phyloP scores from a whole-genome alignment of 2,797 vertebrate genomes.

The Ctenopoma multispine region DNA sequence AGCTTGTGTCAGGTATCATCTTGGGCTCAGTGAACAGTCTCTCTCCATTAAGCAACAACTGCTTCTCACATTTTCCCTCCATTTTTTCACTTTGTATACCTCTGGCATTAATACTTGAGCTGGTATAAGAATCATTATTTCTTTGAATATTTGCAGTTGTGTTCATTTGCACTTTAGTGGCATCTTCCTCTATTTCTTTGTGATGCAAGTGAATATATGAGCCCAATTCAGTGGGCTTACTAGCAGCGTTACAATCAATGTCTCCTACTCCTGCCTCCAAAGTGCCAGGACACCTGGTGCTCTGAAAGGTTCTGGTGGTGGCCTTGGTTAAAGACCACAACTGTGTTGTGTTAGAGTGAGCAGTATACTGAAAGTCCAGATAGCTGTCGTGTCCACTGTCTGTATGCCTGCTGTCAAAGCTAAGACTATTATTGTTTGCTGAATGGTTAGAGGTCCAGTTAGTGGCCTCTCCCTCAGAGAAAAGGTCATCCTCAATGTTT shows the following conservation, averaged over 20 bases:
- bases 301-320: constrained; percentile 78
- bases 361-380: constrained; percentile 76
- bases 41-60: constrained; percentile 54
- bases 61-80: constrained; percentile 49
- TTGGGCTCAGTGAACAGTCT: constrained; percentile 65
- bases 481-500: constrained; percentile 64
- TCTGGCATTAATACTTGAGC: constrained; percentile 44
- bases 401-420: constrained; percentile 73
- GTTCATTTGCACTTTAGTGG: constrained; percentile 55
- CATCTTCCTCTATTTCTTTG: constrained; percentile 68
- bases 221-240: constrained; percentile 58
- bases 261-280: constrained; percentile 59
- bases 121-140: constrained; percentile 50
- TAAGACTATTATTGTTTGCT: constrained; percentile 90
- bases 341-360: constrained; percentile 65
- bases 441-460: constrained; percentile 93
- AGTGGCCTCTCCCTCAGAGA: constrained; percentile 77
- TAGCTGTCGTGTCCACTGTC: constrained; percentile 74
- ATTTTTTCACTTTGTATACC: constrained; percentile 41
- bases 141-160: constrained; percentile 56
- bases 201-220: constrained; percentile 78
- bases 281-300: constrained; percentile 57
- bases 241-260: constrained; percentile 36
- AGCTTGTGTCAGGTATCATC: constrained; percentile 76
- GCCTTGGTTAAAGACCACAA: constrained; percentile 75